phyloP scores from a whole-genome alignment of 2,113 vertebrate genomes.

The Ursus arctos region DNA sequence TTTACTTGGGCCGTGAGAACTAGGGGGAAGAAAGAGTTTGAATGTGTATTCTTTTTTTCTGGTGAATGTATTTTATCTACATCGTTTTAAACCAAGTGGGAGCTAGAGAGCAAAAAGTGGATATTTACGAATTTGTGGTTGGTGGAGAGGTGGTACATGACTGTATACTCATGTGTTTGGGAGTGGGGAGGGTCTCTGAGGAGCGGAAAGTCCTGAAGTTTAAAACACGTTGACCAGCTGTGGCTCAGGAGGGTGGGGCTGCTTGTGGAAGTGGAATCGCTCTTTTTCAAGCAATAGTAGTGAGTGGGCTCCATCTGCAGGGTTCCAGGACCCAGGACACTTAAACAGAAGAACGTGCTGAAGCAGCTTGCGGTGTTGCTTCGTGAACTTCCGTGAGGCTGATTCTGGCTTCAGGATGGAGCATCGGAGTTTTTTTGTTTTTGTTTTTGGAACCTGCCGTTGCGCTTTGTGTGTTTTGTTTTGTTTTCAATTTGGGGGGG shows the following conservation, averaged over 20 bases:
- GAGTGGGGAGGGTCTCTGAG: slow-evolving; percentile 35
- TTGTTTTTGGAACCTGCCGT: slow-evolving; percentile 82
- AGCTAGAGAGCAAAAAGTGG: slow-evolving; percentile 50
- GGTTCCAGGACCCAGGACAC: slow-evolving; percentile 71
- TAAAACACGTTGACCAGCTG: slow-evolving; percentile 64
- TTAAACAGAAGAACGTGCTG: slow-evolving; percentile 76
- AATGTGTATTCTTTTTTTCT: slow-evolving; percentile 71
- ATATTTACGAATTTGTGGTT: slow-evolving; percentile 40
- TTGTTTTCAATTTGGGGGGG: slow-evolving; percentile 82
- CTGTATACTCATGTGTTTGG: slow-evolving; percentile 25
- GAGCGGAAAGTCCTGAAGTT: slow-evolving; percentile 63
- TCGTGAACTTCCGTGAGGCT: slow-evolving; percentile 69
- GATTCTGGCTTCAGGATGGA: slow-evolving; percentile 70
- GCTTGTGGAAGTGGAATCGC: slow-evolving; percentile 79
- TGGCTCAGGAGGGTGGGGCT: slow-evolving; percentile 66
- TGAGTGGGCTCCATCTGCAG: slow-evolving; percentile 76
- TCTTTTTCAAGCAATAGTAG: slow-evolving; percentile 86
- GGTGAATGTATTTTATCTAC: slow-evolving; percentile 81
- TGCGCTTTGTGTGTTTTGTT: slow-evolving; percentile 84
- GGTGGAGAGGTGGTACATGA: slow-evolving; percentile 23
- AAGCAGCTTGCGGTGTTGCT: slow-evolving; percentile 77
- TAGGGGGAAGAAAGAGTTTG: slow-evolving; percentile 39
- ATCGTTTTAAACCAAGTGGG: slow-evolving; percentile 72
- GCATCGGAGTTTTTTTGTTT: slow-evolving; percentile 76
- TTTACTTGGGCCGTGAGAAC: slow-evolving; percentile 57